Conservation (phyloP, 2,797 vertebrate species). For the Adrianichthys oophorus region DNA sequence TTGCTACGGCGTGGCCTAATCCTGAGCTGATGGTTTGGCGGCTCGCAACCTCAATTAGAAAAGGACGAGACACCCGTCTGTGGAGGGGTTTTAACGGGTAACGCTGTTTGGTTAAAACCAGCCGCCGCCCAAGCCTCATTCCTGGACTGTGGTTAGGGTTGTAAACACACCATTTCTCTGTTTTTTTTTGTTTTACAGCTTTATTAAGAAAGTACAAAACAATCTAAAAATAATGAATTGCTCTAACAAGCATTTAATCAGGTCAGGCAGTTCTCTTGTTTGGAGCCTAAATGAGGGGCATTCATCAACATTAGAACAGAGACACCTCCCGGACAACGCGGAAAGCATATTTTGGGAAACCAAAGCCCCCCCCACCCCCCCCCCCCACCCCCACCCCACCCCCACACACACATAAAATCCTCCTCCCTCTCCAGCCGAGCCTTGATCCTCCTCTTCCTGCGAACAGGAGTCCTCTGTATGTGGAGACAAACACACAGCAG, state of each 20-base stretch:
- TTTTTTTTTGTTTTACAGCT: slow-evolving; percentile 41
- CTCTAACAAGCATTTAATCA: slow-evolving; percentile 45
- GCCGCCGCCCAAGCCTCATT: slow-evolving; percentile 40
- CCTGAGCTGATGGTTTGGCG: slow-evolving; percentile 17
- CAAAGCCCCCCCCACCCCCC: slow-evolving; percentile 38
- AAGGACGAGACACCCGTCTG: slow-evolving; percentile 61
- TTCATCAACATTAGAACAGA: slow-evolving; percentile 29
- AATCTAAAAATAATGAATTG: slow-evolving; percentile 44
- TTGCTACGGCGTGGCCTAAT: slow-evolving; percentile 69
- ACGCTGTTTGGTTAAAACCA: slow-evolving; percentile 37
- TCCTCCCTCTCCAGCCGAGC: slow-evolving; percentile 11
- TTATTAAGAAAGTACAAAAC: slow-evolving; percentile 60
- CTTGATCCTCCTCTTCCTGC: slow-evolving; percentile 42
- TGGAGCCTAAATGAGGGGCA: slow-evolving; percentile 19
- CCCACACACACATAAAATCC: slow-evolving; percentile 23
- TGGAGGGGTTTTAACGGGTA: slow-evolving; percentile 55
- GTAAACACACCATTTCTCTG: slow-evolving; percentile 33
- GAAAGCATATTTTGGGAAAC: slow-evolving; percentile 59
- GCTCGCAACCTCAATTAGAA: slow-evolving; percentile 13
- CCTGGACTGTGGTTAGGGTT: slow-evolving; percentile 36
- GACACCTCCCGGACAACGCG: slow-evolving; percentile 28
- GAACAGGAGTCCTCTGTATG: slow-evolving; percentile 5
- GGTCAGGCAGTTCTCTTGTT: slow-evolving; percentile 13
- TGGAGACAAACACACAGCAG: slow-evolving; percentile 22
- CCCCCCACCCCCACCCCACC: slow-evolving; percentile 30